phyloP scores from a whole-genome alignment of 1,140 invertebrate species.

The Planococcus citri region DNA sequence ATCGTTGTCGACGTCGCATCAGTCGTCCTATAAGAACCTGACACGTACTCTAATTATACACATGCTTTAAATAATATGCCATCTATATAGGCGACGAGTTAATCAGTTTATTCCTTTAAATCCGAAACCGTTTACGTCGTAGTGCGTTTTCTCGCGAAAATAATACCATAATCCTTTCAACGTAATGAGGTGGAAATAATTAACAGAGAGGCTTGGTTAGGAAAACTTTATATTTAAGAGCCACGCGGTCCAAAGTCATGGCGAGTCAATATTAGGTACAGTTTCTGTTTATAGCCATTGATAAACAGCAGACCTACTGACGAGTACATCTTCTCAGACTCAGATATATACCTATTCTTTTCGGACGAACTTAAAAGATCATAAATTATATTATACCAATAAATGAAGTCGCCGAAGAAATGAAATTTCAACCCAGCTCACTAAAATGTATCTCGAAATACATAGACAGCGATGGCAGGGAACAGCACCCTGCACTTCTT shows the following conservation, averaged over 20 bases:
- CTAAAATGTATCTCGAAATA: too few species aligned
- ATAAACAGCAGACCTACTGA: neutral
- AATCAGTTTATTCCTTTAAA: slow-evolving; percentile 8
- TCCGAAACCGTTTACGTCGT: slow-evolving; percentile 5
- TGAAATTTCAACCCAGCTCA: too few species aligned
- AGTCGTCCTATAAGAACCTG: neutral
- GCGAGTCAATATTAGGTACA: neutral
- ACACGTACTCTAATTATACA: neutral
- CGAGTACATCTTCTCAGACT: neutral
- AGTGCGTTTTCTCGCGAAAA: slow-evolving; percentile 2
- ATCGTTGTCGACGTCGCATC: neutral
- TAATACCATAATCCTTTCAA: slow-evolving; percentile 7
- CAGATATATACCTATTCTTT: too few species aligned
- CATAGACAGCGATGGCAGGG: too few species aligned
- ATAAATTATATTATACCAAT: too few species aligned
- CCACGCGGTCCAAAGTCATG: neutral
- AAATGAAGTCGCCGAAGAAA: neutral
- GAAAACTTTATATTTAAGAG: slow-evolving; percentile 8
- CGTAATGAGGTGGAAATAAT: slow-evolving; percentile 6
- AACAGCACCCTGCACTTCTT: too few species aligned
- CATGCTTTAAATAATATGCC: neutral
- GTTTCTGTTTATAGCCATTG: neutral
- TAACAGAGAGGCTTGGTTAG: neutral
- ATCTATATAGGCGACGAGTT: slow-evolving; percentile 2
- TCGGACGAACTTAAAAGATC: too few species aligned